Conservation (phyloP, 1,140 invertebrate genomes). For the Drosophila simulans region DNA sequence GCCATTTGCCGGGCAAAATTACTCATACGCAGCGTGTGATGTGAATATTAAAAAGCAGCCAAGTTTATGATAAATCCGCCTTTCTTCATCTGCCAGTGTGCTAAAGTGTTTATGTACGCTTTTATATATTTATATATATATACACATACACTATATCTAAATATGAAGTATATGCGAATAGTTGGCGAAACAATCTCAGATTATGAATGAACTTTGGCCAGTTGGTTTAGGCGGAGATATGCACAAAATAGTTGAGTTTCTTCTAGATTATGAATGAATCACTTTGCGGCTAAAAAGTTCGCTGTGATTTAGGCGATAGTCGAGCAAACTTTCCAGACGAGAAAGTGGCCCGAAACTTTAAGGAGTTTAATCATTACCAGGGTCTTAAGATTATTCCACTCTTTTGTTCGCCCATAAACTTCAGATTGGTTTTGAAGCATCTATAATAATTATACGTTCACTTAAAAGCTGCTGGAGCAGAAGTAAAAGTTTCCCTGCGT, state of each 20-base stretch:
- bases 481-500: no score
- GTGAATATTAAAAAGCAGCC: slow-evolving; percentile 53
- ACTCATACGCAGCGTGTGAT: slow-evolving; percentile 62
- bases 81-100: not conserved
- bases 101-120: slow-evolving; percentile 33
- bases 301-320: slow-evolving; percentile 15
- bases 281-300: slow-evolving; percentile 35
- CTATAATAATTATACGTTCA: not conserved
- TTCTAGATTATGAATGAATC: slow-evolving; percentile 49
- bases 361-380: slow-evolving; percentile 1
- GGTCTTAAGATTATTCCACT: not conserved
- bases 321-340: slow-evolving; percentile 17
- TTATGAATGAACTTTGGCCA: slow-evolving; percentile 52
- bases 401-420: not conserved
- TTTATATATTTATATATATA: not conserved
- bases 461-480: no score
- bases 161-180: slow-evolving; percentile 16
- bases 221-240: slow-evolving; percentile 22
- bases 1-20: slow-evolving; percentile 55
- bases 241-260: slow-evolving; percentile 23
- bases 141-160: not conserved
- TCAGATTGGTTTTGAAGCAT: not conserved
- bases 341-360: slow-evolving; percentile 3
- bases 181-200: slow-evolving; percentile 50
- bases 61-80: slow-evolving; percentile 50